A percentile compares a stretch with the other conserved stretches of the same genome.
phyloP scores from a whole-genome alignment of 2,888 invertebrate species.

The Melikaiella ostensackeni region DNA sequence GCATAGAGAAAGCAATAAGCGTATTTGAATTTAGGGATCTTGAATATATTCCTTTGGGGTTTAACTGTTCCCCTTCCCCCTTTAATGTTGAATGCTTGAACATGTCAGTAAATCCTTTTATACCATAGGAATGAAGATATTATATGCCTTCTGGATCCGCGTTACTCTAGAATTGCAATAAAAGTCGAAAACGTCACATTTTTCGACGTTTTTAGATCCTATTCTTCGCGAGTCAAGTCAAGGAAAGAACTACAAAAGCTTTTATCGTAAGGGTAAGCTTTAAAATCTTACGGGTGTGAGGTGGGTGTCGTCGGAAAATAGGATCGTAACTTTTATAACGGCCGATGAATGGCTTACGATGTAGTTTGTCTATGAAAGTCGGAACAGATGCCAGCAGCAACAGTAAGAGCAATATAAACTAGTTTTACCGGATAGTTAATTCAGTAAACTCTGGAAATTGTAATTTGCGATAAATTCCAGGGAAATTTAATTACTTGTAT shows the following conservation, averaged over 20 bases:
- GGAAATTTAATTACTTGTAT: not conserved
- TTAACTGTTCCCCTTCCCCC: not conserved
- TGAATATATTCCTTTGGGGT: not conserved
- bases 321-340: constrained; percentile 36
- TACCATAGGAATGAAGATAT: constrained; percentile 22
- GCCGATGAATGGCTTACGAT: constrained; percentile 1
- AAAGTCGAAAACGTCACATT: constrained; percentile 36
- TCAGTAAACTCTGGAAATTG: not conserved
- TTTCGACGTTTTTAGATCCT: constrained; percentile 28
- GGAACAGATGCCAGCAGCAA: constrained; percentile 1
- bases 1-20: not conserved
- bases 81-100: constrained; percentile 33
- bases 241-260: constrained; percentile 35
- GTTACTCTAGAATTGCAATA: constrained; percentile 28
- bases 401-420: not conserved
- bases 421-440: not conserved
- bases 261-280: constrained; percentile 27
- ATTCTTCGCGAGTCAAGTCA: constrained; percentile 27
- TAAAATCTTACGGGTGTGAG: constrained; percentile 17
- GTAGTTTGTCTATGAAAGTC: constrained; percentile 6
- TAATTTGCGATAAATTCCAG: not conserved
- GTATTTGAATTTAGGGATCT: not conserved
- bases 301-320: constrained; percentile 17
- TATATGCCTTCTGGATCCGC: constrained; percentile 1
- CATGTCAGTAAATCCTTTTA: constrained; percentile 39